Conservation (phyloP, 2,888 invertebrate genomes). For the Mythimna lalbum region DNA sequence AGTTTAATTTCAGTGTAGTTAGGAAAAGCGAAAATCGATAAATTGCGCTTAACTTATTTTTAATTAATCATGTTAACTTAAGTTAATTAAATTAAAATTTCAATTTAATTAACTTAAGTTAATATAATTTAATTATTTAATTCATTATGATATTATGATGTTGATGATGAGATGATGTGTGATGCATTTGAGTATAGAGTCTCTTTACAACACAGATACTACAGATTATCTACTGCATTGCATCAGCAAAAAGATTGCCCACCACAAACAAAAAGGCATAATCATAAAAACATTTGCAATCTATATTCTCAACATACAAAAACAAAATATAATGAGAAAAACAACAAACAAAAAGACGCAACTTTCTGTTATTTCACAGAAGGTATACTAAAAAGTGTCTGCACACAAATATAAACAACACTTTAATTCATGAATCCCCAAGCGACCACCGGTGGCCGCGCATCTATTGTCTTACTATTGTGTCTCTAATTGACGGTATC, state of each 20-base stretch:
- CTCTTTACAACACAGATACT: not conserved
- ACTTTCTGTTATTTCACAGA: not conserved
- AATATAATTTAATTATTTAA: not conserved
- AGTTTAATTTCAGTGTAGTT: not conserved
- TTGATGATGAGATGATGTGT: too few relatives aligned
- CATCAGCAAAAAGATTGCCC: not conserved
- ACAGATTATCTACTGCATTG: not conserved
- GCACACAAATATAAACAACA: not conserved
- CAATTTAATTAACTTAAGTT: too few relatives aligned
- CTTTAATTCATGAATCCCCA: too few relatives aligned
- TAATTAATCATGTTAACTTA: too few relatives aligned
- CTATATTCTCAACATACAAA: slow-evolving; percentile 2
- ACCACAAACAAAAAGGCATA: not conserved
- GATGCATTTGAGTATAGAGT: not conserved
- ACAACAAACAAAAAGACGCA: slow-evolving; percentile 8
- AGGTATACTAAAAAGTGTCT: slow-evolving; percentile 12
- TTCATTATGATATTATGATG: not conserved
- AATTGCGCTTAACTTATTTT: not conserved
- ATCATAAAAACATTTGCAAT: slow-evolving; percentile 17
- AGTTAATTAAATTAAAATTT: too few relatives aligned
- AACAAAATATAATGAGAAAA: slow-evolving; percentile 13
- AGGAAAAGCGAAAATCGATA: not conserved
- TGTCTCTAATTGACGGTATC: too few relatives aligned
- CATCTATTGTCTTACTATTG: too few relatives aligned
- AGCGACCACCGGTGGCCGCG: too few relatives aligned